A percentile compares a stretch with the other conserved stretches of the same genome.
Evolutionary conservation across 2,888 invertebrate genomes (phyloP).

Genomic region (Nephrotoma flavescens): DNA sequence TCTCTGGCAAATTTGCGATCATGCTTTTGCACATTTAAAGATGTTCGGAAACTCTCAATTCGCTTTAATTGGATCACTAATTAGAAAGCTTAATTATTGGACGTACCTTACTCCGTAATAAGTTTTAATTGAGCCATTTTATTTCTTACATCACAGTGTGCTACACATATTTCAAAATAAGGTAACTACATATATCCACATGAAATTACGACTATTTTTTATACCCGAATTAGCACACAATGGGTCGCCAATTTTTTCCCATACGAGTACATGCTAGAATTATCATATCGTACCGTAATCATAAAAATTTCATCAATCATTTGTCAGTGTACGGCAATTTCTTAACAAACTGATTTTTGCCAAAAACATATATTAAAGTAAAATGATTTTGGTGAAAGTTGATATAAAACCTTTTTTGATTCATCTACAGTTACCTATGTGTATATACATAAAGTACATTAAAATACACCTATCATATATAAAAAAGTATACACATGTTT

Average conservation of each 20-base stretch:
- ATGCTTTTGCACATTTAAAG: too few species aligned
- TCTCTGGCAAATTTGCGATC: too few species aligned
- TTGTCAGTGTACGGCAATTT: neutral
- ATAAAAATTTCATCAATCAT: neutral
- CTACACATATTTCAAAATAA: too few species aligned
- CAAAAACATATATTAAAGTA: neutral
- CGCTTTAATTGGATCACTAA: too few species aligned
- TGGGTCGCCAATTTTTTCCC: neutral
- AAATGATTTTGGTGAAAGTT: neutral
- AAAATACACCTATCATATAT: neutral
- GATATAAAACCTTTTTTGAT: neutral
- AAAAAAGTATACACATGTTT: neutral
- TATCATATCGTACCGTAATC: neutral
- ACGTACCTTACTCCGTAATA: too few species aligned
- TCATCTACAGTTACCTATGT: neutral
- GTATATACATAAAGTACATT: neutral
- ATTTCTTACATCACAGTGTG: too few species aligned
- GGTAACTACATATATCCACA: neutral
- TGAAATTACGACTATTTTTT: neutral
- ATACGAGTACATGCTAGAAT: neutral
- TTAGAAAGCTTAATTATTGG: too few species aligned
- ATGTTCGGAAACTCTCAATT: too few species aligned
- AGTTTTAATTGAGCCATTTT: too few species aligned
- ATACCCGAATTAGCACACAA: neutral
- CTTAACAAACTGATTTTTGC: neutral